phyloP scores from a whole-genome alignment of 35 echinoderm and acorn worm species.

The Apostichopus parvimensis region DNA sequence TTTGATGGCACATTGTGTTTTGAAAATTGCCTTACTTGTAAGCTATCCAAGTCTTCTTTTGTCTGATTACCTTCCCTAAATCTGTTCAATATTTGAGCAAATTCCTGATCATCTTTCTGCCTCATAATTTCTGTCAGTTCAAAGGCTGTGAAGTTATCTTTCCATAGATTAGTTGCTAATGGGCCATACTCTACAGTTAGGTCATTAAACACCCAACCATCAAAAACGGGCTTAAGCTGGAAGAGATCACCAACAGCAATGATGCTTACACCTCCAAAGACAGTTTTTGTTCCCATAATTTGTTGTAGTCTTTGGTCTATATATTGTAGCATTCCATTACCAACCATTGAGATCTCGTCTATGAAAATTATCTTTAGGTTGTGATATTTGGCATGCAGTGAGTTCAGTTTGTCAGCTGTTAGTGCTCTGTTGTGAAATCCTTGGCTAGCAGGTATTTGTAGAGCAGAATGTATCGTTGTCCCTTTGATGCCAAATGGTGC shows the following conservation, averaged over 20 bases:
- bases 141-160: not conserved
- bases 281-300: conserved; percentile 32
- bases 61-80: conserved; percentile 57
- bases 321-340: conserved; percentile 29
- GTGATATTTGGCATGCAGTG: conserved; percentile 47
- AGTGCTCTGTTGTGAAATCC: conserved; percentile 41
- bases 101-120: conserved; percentile 55
- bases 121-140: conserved; percentile 72
- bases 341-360: conserved; percentile 37
- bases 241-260: not conserved
- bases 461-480: conserved; percentile 44
- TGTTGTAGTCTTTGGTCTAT: conserved; percentile 52
- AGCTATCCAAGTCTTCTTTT: not conserved
- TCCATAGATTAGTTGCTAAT: conserved; percentile 58
- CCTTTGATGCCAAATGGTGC: conserved; percentile 8
- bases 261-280: conserved; percentile 53
- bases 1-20: not conserved
- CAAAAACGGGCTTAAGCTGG: conserved; percentile 52
- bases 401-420: conserved; percentile 15
- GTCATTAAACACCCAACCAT: conserved; percentile 42
- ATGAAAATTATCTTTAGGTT: conserved; percentile 24
- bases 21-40: not conserved
- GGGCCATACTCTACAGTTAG: not conserved
- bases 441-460: not conserved
- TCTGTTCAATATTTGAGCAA: conserved; percentile 52